Conservation (phyloP, 2,888 invertebrate species). For the Pasiphila rectangulata region DNA sequence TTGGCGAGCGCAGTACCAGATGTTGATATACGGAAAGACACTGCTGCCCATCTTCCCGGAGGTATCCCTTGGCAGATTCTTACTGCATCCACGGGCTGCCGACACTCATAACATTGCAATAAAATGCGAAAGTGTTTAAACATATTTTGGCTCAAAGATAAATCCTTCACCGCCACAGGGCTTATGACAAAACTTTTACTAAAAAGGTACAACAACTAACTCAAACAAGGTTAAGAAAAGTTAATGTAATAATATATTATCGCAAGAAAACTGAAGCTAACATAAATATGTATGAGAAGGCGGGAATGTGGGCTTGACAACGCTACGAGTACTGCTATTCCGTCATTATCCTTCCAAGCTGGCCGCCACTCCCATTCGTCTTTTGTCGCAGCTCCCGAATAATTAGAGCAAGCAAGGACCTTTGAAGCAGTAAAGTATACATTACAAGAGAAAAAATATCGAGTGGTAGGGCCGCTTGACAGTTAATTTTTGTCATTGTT, state of each 20-base stretch:
- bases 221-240: background rate
- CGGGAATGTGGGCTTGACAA: conserved; percentile 56
- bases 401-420: conserved; percentile 67
- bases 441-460: conserved; percentile 69
- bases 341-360: conserved; percentile 64
- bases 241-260: conserved; percentile 3
- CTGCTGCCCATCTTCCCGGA: no score
- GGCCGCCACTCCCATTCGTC: conserved; percentile 65
- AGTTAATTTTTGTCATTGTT: conserved; percentile 75
- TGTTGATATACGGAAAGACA: no score
- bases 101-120: no score
- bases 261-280: conserved; percentile 21
- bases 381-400: conserved; percentile 76
- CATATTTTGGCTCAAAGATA: no score
- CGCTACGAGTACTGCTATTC: conserved; percentile 61
- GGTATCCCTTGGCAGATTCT: no score
- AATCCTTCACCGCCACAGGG: no score
- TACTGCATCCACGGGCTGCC: no score
- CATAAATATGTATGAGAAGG: conserved; percentile 76
- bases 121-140: no score
- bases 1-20: no score
- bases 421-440: conserved; percentile 69
- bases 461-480: conserved; percentile 60
- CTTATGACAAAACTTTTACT: no score
- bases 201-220: background rate